Evolutionary conservation across 1,140 invertebrate genomes (phyloP).

Genomic region (Plutomurus gul): DNA sequence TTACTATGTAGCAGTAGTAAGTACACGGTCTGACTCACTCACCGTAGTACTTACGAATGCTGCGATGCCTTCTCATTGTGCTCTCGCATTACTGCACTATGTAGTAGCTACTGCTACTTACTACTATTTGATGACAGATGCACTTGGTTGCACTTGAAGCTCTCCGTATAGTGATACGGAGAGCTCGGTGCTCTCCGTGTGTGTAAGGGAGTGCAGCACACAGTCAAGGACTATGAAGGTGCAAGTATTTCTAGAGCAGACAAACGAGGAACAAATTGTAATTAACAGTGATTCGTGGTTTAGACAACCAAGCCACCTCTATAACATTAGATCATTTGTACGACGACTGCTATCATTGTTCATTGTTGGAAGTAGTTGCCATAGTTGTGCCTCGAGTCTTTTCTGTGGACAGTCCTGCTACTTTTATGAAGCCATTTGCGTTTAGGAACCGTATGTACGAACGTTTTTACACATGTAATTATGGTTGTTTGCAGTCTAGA

Average conservation of each 20-base stretch:
- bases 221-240: neutral
- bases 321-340: neutral
- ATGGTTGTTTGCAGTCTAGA: neutral
- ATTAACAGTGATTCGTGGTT: conserved; percentile 45
- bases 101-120: no score
- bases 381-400: neutral
- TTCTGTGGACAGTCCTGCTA: neutral
- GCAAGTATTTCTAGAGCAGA: neutral
- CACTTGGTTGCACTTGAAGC: neutral
- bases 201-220: no score
- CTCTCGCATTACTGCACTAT: no score
- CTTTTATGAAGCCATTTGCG: neutral
- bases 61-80: no score
- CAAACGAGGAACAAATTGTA: conserved; percentile 47
- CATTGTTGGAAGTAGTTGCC: neutral
- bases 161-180: neutral
- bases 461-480: neutral
- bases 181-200: no score
- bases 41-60: no score
- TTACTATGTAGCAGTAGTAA: no score
- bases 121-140: neutral
- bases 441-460: no score
- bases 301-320: neutral
- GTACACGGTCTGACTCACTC: no score
- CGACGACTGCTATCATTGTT: neutral